Percentiles rank a stretch among this genome's conserved stretches.
phyloP scores from a whole-genome alignment of 1,140 invertebrate species.

The Lordiphosa stackelbergi region DNA sequence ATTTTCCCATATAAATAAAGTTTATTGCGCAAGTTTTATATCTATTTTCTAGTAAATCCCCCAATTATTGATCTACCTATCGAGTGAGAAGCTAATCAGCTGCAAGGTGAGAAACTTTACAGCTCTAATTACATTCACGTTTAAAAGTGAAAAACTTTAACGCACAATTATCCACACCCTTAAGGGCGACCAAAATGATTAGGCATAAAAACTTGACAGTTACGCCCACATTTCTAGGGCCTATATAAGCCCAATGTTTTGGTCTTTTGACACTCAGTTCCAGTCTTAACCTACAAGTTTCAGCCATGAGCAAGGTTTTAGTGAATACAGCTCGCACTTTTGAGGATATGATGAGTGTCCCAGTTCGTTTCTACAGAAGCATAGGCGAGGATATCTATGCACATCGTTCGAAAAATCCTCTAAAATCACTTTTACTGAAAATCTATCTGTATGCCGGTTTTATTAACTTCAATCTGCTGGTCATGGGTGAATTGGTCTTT shows the following conservation, averaged over 20 bases:
- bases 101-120: no score
- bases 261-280: slow-evolving; percentile 24
- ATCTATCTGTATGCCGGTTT: slow-evolving; percentile 58
- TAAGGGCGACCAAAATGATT: slow-evolving; percentile 40
- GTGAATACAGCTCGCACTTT: slow-evolving; percentile 31
- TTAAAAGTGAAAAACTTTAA: slow-evolving; percentile 46
- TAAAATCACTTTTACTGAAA: slow-evolving; percentile 36
- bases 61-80: no score
- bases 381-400: slow-evolving; percentile 70
- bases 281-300: not conserved
- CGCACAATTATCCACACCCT: slow-evolving; percentile 72
- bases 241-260: slow-evolving; percentile 32
- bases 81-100: no score
- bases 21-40: no score
- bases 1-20: no score
- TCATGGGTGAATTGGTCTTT: slow-evolving; percentile 58
- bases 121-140: not conserved
- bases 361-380: slow-evolving; percentile 54
- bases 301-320: slow-evolving; percentile 17
- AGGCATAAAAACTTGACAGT: slow-evolving; percentile 51
- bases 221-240: slow-evolving; percentile 28
- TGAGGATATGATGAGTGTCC: slow-evolving; percentile 54
- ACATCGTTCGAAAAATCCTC: slow-evolving; percentile 45
- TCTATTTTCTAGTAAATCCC: no score
- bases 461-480: slow-evolving; percentile 61